phyloP scores from a whole-genome alignment of 2,888 invertebrate genomes.

The Plusia festucae region DNA sequence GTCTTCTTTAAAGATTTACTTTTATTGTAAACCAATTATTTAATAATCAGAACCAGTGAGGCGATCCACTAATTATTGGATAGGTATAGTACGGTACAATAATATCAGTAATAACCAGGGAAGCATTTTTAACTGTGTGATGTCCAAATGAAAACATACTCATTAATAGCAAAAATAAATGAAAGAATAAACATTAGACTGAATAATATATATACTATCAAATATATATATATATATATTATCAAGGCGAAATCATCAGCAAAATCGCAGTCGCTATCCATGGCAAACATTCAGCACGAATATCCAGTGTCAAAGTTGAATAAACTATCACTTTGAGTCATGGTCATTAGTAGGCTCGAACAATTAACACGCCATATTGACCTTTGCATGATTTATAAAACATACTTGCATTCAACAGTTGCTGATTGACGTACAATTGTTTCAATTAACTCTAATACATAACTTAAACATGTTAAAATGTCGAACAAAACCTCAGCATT shows the following conservation, averaged over 20 bases:
- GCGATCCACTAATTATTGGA: constrained; percentile 18
- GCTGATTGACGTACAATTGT: constrained; percentile 6
- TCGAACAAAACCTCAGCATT: constrained; percentile 14
- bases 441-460: constrained; percentile 23
- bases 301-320: constrained; percentile 55
- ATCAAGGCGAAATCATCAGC: too few relatives aligned
- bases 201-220: background rate
- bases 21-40: background rate
- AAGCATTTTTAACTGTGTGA: constrained; percentile 16
- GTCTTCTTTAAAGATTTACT: background rate
- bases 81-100: constrained; percentile 24
- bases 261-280: constrained; percentile 11
- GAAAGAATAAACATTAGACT: background rate
- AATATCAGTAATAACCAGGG: constrained; percentile 21
- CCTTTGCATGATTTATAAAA: constrained; percentile 43
- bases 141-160: background rate
- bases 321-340: constrained; percentile 55
- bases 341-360: constrained; percentile 38
- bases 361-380: constrained; percentile 45
- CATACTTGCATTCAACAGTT: constrained; percentile 28
- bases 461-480: constrained; percentile 20
- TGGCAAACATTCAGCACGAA: constrained; percentile 19
- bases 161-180: background rate
- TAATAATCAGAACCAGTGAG: background rate
- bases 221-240: too few relatives aligned